phyloP scores from a whole-genome alignment of 2,113 vertebrate species.

The Circaetus cinerascens region DNA sequence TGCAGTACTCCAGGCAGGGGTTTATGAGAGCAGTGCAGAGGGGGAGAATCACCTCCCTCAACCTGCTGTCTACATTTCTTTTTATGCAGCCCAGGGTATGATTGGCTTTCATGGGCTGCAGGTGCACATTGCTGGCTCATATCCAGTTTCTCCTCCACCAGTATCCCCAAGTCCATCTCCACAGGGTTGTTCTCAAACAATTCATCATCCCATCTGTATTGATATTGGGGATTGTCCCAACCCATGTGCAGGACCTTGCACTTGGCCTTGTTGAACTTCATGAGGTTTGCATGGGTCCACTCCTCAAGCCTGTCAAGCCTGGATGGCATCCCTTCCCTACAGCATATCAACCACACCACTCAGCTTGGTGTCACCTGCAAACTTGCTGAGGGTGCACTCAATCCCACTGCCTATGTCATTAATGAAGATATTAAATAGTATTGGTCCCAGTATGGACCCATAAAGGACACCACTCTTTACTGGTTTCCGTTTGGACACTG shows the following conservation, averaged over 20 bases:
- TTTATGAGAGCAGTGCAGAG: neutral
- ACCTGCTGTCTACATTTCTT: neutral
- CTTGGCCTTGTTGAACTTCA: neutral
- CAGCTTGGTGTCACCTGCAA: neutral
- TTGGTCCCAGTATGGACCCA: neutral
- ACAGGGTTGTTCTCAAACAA: neutral
- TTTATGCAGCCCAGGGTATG: neutral
- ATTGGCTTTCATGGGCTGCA: neutral
- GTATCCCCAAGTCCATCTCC: neutral
- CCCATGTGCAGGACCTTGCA: neutral
- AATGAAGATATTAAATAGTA: neutral
- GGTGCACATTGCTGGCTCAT: rapidly evolving
- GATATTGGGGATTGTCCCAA: neutral
- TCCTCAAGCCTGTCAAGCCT: neutral
- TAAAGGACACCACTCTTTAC: neutral
- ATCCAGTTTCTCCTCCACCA: neutral
- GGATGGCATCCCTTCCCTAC: neutral
- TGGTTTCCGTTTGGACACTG: neutral
- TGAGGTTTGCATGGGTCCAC: neutral
- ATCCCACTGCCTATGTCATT: neutral
- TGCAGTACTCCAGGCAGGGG: neutral
- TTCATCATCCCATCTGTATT: neutral
- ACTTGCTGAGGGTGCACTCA: neutral
- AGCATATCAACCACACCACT: neutral
- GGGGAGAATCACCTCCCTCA: neutral